Evolutionary conservation across 2,888 invertebrate genomes (phyloP).

Genomic region (Oscheius sp.): DNA sequence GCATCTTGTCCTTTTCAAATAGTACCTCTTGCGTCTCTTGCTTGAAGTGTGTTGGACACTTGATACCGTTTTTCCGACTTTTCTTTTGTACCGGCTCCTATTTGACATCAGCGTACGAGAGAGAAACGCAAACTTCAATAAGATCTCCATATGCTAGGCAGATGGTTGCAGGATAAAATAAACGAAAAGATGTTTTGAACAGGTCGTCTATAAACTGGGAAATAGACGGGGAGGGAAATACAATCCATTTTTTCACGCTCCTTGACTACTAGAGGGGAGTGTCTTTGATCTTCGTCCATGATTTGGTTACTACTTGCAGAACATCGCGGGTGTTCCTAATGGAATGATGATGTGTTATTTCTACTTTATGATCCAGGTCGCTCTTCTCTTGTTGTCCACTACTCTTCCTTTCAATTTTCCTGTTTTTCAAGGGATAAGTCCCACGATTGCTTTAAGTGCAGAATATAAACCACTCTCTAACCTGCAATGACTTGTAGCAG

Average conservation of each 20-base stretch:
- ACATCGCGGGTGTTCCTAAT: neutral
- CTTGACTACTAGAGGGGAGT: no score
- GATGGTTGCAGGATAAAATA: conserved; percentile 4
- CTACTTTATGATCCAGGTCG: neutral
- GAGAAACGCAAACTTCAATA: conserved; percentile 2
- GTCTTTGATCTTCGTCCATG: no score
- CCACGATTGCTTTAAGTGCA: no score
- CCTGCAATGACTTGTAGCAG: neutral
- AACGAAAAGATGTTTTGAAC: conserved; percentile 1
- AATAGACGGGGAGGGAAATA: neutral
- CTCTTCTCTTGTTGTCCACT: neutral
- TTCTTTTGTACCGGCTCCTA: conserved; percentile 23
- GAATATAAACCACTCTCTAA: no score
- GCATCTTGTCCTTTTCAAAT: neutral
- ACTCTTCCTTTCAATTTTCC: neutral
- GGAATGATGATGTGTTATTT: neutral
- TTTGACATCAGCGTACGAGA: conserved; percentile 32
- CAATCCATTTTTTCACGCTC: no score
- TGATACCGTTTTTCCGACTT: conserved; percentile 25
- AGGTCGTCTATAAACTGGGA: neutral
- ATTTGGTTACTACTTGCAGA: no score
- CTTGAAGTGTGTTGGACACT: conserved; percentile 22
- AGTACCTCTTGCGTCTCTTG: no score
- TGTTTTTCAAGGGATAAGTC: neutral
- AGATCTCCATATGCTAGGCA: neutral